A percentile compares a stretch with the other conserved stretches of the same genome.
Evolutionary conservation across 2,797 vertebrate genomes (phyloP).

Genomic region (Esox masquinongy): DNA sequence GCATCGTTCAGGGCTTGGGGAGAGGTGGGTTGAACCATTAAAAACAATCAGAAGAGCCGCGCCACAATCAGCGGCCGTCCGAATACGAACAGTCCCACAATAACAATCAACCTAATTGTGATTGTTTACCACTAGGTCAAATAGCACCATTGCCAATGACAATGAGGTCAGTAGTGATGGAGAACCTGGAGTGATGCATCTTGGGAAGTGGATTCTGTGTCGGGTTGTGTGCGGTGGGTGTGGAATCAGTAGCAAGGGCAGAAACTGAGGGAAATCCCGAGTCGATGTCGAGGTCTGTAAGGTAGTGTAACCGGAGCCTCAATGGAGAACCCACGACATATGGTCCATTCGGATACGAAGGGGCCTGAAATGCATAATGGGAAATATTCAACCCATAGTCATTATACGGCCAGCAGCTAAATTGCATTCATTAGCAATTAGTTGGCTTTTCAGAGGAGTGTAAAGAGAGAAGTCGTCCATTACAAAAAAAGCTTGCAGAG

Average conservation of each 20-base stretch:
- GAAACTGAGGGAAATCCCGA: neutral
- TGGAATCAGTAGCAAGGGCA: neutral
- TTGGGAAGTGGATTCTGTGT: neutral
- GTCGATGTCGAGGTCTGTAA: neutral
- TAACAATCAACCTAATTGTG: neutral
- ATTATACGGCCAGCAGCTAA: neutral
- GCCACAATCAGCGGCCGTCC: slow-evolving; percentile 2
- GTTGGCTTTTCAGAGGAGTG: neutral
- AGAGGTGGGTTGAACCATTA: neutral
- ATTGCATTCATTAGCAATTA: slow-evolving; percentile 1
- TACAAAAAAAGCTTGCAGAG: neutral
- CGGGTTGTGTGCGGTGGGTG: neutral
- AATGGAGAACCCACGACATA: neutral
- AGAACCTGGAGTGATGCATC: neutral
- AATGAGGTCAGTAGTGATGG: neutral
- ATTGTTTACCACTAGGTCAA: neutral
- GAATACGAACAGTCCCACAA: neutral
- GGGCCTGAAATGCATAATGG: neutral
- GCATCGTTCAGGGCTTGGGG: neutral
- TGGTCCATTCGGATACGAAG: neutral
- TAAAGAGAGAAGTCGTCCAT: neutral
- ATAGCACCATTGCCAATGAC: neutral
- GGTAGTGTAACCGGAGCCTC: neutral
- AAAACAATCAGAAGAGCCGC: neutral
- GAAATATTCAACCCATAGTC: neutral